phyloP scores from a whole-genome alignment of 1,140 invertebrate species.

The Pinna nobilis region DNA sequence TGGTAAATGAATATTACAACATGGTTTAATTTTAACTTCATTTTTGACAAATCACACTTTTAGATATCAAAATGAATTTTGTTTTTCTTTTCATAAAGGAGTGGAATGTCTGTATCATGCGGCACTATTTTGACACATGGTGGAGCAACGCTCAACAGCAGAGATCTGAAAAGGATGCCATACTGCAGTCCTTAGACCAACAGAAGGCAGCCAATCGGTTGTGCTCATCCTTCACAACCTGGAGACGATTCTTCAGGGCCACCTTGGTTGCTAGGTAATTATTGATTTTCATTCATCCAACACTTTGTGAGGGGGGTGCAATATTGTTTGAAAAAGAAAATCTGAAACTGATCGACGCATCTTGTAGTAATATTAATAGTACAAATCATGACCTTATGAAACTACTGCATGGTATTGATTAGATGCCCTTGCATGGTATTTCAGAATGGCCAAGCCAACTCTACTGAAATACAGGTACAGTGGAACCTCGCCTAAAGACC shows the following conservation, averaged over 20 bases:
- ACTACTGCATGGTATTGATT: no score
- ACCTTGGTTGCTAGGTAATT: conserved; percentile 57
- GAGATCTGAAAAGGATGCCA: conserved; percentile 32
- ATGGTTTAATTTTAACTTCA: no score
- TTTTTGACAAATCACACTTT: background rate
- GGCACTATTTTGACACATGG: conserved; percentile 50
- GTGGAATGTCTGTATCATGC: conserved; percentile 37
- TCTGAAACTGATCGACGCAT: no score
- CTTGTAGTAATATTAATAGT: no score
- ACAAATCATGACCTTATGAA: no score
- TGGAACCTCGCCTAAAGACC: no score
- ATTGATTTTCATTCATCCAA: background rate
- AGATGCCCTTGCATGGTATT: no score
- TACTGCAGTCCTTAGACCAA: conserved; percentile 34
- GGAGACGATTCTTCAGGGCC: conserved; percentile 50
- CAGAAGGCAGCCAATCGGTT: conserved; percentile 28
- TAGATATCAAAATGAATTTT: background rate
- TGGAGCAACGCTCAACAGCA: conserved; percentile 34
- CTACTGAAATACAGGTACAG: no score
- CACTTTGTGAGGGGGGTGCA: background rate
- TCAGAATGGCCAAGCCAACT: no score
- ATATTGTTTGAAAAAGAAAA: background rate
- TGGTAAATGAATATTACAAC: no score
- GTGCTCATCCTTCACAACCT: conserved; percentile 41
- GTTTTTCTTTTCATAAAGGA: conserved; percentile 47